These are phyloP conservation scores for Cariama cristata DNA, from an alignment of 2,113 vertebrate species.

Conservation along the genomic window DNA sequence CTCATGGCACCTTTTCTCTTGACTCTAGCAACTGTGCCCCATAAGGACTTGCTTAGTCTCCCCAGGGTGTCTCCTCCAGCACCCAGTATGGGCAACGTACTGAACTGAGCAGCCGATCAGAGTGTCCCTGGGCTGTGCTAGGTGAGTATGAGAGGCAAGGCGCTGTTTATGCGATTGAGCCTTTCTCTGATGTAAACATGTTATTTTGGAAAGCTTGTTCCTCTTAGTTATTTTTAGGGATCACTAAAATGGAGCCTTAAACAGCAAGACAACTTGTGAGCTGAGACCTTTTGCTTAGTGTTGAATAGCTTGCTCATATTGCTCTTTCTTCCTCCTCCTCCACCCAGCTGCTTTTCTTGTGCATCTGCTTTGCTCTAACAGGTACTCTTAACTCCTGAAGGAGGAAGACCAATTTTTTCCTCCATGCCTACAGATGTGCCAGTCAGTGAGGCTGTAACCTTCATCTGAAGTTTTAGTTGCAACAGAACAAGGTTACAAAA, in stretches of 20 bases:
- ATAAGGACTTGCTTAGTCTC: background rate
- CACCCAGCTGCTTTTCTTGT: background rate
- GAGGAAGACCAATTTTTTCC: background rate
- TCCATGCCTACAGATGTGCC: background rate
- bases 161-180: background rate
- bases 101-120: background rate
- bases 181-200: background rate
- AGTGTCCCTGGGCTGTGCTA: background rate
- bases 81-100: too few relatives aligned
- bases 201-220: background rate
- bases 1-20: background rate
- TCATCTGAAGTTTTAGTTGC: background rate
- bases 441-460: background rate
- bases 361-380: background rate
- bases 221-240: background rate
- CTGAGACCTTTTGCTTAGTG: background rate
- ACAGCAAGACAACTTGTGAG: background rate
- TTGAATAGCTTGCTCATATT: background rate
- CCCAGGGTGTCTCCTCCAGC: background rate
- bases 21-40: background rate
- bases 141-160: background rate
- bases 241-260: background rate
- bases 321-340: background rate
- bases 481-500: background rate
- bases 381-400: background rate